Conservation (phyloP, 1,140 invertebrate genomes). For the Drosophila bocqueti region DNA sequence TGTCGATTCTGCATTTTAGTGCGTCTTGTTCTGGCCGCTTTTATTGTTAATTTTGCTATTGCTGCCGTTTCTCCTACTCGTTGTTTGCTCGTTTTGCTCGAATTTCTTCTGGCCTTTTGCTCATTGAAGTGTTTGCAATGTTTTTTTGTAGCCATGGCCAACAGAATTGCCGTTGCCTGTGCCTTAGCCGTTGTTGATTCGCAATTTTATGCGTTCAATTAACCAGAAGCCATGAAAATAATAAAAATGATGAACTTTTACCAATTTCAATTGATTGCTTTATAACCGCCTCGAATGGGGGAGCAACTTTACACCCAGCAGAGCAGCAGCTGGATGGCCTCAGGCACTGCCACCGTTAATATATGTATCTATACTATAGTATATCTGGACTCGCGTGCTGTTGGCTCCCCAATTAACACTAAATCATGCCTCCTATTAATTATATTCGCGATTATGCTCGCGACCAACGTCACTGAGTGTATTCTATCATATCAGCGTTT, state of each 20-base stretch:
- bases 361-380: background rate
- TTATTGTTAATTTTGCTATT: constrained; percentile 36
- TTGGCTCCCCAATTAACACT: constrained; percentile 70
- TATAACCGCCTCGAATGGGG: constrained; percentile 7
- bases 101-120: constrained; percentile 43
- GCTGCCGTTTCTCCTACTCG: constrained; percentile 22
- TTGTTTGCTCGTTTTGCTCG: constrained; percentile 23
- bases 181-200: constrained; percentile 36
- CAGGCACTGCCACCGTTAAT: background rate
- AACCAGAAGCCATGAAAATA: constrained; percentile 76
- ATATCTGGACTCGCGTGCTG: constrained; percentile 13
- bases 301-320: constrained; percentile 6
- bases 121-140: constrained; percentile 69
- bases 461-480: constrained; percentile 11
- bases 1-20: constrained; percentile 57
- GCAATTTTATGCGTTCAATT: constrained; percentile 74
- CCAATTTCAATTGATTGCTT: constrained; percentile 74
- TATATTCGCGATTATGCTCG: constrained; percentile 46
- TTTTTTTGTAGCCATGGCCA: constrained; percentile 56
- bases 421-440: constrained; percentile 75
- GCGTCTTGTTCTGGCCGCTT: constrained; percentile 30
- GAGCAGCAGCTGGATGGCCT: background rate
- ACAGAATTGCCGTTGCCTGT: constrained; percentile 10
- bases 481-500: constrained; percentile 28
- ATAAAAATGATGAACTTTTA: constrained; percentile 72